Base-by-base conservation (phyloP, 2,888 invertebrate species). In the Pegoplata infirma region DNA sequence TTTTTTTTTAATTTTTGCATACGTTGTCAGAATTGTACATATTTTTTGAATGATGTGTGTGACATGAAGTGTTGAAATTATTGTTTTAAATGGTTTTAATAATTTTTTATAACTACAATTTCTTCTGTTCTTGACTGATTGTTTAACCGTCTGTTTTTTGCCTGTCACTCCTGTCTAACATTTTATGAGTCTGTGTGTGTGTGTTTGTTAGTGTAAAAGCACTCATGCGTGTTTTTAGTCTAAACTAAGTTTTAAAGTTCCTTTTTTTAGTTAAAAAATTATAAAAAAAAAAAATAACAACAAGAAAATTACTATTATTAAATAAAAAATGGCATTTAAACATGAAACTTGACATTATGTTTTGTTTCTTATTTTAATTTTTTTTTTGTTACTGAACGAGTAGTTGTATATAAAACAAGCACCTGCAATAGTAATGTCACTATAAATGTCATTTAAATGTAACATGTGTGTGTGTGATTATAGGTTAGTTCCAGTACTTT, bases 31-130 rank as follows among this genome's bases (percentile, higher is more conserved):
- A 58, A 12, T 63, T 49, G 14, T 53, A 21, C 66, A n/a, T 47
- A 55, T 36, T 36, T 69, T 67, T 59, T 74, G 79, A 79, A 71
- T 77, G 77, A 78, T 64, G 74, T 74, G 74, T 74, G 69, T 75
- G 82, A 72, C 76, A 81, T 80, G 80, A 77, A 80, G 80, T 81
- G 82, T 77, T 78, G 79, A 83, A 82, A 81, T 81, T 81, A 81
- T 82, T 81, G 80, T 80, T 80, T 81, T 82, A 80, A 81, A 82
- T 82, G 76, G 66, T 72, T 81, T 80, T 75, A 58, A 46, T 72
- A 21, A 40, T 40, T 66, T 69, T 68, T 44, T 51, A 12, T 68
- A 67, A 25, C n/a, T n/a, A n/a, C 44, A 49, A 14, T 44, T 51
- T 61, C 59, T 25, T 8, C 36, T 23, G 10, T 14, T n/a, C 28